Conservation (phyloP, 2,797 vertebrate species). For the Mallotus villosus region DNA sequence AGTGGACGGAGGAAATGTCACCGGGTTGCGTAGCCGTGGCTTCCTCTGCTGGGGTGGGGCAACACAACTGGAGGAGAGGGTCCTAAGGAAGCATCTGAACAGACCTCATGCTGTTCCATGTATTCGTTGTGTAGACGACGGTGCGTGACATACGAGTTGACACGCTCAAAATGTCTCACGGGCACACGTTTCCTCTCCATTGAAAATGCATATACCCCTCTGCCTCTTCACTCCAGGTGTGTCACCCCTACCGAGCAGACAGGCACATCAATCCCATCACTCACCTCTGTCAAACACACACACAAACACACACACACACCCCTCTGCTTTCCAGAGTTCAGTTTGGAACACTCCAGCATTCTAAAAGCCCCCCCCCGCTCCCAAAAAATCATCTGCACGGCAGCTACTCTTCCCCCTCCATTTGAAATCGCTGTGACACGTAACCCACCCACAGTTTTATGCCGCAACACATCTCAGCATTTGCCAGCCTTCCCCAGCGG, state of each 20-base stretch:
- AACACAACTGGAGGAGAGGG: neutral
- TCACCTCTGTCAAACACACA: neutral
- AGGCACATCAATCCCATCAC: neutral
- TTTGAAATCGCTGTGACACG: too few species aligned
- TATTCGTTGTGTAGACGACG: too few species aligned
- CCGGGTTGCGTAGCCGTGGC: neutral
- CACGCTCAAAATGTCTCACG: neutral
- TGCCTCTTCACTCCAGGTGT: neutral
- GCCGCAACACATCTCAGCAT: conserved; percentile 38
- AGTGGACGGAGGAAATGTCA: neutral
- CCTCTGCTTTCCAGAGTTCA: too few species aligned
- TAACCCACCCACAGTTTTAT: conserved; percentile 2
- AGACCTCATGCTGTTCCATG: neutral
- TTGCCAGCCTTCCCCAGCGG: conserved; percentile 45
- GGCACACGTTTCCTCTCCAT: neutral
- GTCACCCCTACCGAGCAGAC: neutral
- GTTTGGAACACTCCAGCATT: too few species aligned
- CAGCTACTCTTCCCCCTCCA: too few species aligned
- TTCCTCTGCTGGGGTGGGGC: conserved; percentile 11
- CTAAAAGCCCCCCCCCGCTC: too few species aligned
- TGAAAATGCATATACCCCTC: neutral
- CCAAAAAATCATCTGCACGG: too few species aligned
- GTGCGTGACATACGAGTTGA: too few species aligned
- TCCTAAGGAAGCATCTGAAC: neutral
- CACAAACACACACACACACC: neutral